Conservation (phyloP, 2,113 vertebrate genomes). For the Sialia sialis region DNA sequence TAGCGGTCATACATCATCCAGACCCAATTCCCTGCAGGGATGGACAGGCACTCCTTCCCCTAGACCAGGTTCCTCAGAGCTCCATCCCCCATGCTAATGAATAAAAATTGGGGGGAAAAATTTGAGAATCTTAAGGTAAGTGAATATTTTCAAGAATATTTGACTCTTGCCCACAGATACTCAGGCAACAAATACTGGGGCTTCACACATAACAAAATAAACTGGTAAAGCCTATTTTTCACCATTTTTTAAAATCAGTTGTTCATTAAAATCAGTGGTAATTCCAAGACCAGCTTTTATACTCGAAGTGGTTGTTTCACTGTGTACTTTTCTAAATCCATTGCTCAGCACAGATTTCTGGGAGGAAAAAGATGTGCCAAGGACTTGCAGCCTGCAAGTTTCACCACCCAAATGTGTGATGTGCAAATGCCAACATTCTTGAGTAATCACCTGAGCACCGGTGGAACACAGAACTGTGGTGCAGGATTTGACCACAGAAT, state of each 20-base stretch:
- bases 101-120: background rate
- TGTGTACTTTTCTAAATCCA: background rate
- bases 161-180: background rate
- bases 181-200: background rate
- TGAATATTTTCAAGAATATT: background rate
- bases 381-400: background rate
- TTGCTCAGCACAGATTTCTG: background rate
- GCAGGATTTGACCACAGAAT: background rate
- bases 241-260: background rate
- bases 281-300: background rate
- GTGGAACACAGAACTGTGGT: background rate
- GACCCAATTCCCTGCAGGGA: background rate
- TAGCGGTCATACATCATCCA: background rate
- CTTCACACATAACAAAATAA: background rate
- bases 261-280: background rate
- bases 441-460: background rate
- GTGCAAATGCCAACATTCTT: background rate
- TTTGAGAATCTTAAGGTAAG: background rate
- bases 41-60: background rate
- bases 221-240: background rate
- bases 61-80: background rate
- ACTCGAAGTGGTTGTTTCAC: background rate
- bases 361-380: background rate
- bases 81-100: background rate
- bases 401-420: background rate